Percentiles rank a stretch among this genome's conserved stretches.
Conservation (phyloP, 2,888 invertebrate genomes). For the Xanthia icteritia region DNA sequence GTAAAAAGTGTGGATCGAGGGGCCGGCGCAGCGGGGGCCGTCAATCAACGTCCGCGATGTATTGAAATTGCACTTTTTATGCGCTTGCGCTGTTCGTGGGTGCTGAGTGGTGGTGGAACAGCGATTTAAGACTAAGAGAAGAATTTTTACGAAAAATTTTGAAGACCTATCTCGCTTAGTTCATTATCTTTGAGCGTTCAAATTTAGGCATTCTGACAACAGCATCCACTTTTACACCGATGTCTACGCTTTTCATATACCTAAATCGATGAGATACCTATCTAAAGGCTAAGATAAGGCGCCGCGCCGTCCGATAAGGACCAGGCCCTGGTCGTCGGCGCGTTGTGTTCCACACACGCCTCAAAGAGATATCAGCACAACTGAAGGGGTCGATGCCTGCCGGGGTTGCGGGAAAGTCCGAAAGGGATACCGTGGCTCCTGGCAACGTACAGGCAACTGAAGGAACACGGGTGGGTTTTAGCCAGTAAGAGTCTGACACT, state of each 20-base stretch:
- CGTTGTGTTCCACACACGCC: too few species aligned
- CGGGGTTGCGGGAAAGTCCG: too few species aligned
- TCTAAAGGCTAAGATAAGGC: too few species aligned
- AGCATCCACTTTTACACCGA: background rate
- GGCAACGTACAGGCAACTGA: too few species aligned
- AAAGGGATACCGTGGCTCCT: too few species aligned
- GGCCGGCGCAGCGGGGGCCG: constrained; percentile 76
- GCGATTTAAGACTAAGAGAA: constrained; percentile 33
- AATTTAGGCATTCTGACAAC: background rate
- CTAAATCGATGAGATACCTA: background rate
- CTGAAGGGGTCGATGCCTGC: too few species aligned
- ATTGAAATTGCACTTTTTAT: constrained; percentile 76
- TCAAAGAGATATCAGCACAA: too few species aligned
- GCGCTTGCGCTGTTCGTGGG: constrained; percentile 47
- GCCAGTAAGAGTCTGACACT: too few species aligned
- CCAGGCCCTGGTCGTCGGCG: too few species aligned
- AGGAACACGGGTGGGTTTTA: too few species aligned
- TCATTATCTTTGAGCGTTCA: background rate
- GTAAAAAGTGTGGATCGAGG: constrained; percentile 75
- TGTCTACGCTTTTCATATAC: background rate
- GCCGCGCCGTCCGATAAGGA: too few species aligned
- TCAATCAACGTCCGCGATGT: constrained; percentile 80
- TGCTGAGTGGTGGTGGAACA: constrained; percentile 34
- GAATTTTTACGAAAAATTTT: background rate
- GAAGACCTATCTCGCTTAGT: too few species aligned